These are phyloP conservation scores for Etia nguti DNA, from an alignment of 2,113 vertebrate species.

Conservation along the genomic window DNA sequence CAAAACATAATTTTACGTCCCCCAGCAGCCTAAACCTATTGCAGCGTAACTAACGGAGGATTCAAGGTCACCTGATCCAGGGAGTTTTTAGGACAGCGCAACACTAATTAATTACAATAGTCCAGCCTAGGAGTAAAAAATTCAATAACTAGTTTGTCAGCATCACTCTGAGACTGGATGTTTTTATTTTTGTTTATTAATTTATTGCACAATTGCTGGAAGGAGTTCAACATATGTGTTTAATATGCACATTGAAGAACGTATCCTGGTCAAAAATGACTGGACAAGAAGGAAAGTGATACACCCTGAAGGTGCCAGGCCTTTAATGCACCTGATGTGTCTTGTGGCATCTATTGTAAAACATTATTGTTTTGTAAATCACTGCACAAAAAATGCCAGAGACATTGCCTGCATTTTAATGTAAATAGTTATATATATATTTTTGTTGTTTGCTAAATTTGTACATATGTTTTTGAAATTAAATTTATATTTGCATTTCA, in stretches of 20 bases:
- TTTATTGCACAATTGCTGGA: neutral
- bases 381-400: neutral
- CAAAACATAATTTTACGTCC: neutral
- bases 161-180: neutral
- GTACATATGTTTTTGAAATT: neutral
- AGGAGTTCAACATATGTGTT: neutral
- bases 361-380: neutral
- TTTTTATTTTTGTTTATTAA: neutral
- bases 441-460: neutral
- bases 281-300: neutral
- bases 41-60: neutral
- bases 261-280: neutral
- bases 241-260: neutral
- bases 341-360: neutral
- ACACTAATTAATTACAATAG: neutral
- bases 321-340: neutral
- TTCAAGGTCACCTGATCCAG: neutral
- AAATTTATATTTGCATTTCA: neutral
- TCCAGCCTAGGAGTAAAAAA: neutral
- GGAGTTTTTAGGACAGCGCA: neutral
- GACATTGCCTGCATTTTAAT: neutral
- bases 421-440: neutral
- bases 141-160: neutral
- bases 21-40: neutral
- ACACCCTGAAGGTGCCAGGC: too few relatives aligned